Conservation (phyloP, 1,140 invertebrate genomes). For the Ylistrum balloti region DNA sequence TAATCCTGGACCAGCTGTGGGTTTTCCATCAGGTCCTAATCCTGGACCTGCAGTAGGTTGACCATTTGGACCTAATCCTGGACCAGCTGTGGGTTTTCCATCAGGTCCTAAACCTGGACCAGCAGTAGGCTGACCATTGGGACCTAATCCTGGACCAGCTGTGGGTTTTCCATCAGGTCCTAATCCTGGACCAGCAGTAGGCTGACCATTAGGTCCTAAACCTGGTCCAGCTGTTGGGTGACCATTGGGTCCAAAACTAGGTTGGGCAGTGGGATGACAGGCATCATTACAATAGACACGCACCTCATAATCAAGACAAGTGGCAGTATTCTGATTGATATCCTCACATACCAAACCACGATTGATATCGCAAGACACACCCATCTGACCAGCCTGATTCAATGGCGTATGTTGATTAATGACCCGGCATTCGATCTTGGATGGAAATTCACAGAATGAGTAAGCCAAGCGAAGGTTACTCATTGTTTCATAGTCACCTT, state of each 20-base stretch:
- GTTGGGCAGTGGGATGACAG: constrained; percentile 57
- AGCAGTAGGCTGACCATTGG: background rate
- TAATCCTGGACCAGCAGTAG: constrained; percentile 38
- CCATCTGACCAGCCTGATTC: constrained; percentile 62
- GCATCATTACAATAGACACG: constrained; percentile 71
- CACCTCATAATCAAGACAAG: constrained; percentile 74
- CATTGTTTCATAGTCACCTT: constrained; percentile 71
- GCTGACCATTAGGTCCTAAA: background rate
- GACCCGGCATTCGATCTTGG: constrained; percentile 57
- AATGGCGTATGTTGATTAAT: constrained; percentile 58
- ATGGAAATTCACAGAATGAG: constrained; percentile 8
- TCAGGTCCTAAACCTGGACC: constrained; percentile 69
- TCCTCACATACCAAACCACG: constrained; percentile 72
- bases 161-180: constrained; percentile 71
- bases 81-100: background rate
- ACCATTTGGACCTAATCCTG: background rate
- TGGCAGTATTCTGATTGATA: constrained; percentile 60
- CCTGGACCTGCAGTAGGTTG: constrained; percentile 48
- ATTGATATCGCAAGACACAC: constrained; percentile 72
- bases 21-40: background rate
- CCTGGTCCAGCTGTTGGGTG: constrained; percentile 48
- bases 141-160: constrained; percentile 52
- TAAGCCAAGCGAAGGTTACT: constrained; percentile 54
- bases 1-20: constrained; percentile 52
- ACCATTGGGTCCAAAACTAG: background rate